Base-by-base conservation (phyloP, 2,888 invertebrate genomes). In the Saturnia pavonia region DNA sequence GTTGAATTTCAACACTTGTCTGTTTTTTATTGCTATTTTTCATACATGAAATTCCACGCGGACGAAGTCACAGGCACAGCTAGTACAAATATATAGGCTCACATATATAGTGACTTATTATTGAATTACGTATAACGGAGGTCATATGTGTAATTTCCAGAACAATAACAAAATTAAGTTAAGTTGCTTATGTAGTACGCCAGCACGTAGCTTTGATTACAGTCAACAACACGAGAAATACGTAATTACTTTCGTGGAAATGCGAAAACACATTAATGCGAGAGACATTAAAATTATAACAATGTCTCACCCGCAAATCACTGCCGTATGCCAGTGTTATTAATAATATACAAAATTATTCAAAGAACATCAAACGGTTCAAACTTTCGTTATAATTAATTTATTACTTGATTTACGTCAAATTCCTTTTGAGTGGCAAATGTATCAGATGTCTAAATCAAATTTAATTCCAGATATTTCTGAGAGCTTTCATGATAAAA, bases 241-340 rank as follows among this genome's bases (percentile, higher is more conserved):
- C 40, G 22, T 65, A 65, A 65, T 65, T 65, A 65, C 40, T 65
- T 65, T 65, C 34, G n/a, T 40, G 57, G 25, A 60, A 60, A 27
- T 6, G 14, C 12, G 25, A 60, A 60, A 60, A 60, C 57, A 60
- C 57, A 60, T 60, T 60, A 60, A 27, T 60, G 57, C 19, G 27
- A 27, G 14, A 40, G n/a, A 19, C 34, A 65, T 65, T 65, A 65
- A 65, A 65, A 65, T 65, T 12, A 65, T 40, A 65, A 65, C 40
- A 40, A 8, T 65, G 65, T 40, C 40, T 40, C 65, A 40, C 65
- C 65, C 65, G 40, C 65, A 65, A 65, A 65, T 65, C 34, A 40
- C n/a, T 40, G 2, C 11, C 19, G 34, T 40, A 65, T 34, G 63
- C 34, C 27, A 63, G 63, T 34, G 63, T 63, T 63, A 60, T 27